These are phyloP conservation scores for Eulemur coronatus DNA, from an alignment of 2,797 vertebrate species.

Conservation along the genomic window DNA sequence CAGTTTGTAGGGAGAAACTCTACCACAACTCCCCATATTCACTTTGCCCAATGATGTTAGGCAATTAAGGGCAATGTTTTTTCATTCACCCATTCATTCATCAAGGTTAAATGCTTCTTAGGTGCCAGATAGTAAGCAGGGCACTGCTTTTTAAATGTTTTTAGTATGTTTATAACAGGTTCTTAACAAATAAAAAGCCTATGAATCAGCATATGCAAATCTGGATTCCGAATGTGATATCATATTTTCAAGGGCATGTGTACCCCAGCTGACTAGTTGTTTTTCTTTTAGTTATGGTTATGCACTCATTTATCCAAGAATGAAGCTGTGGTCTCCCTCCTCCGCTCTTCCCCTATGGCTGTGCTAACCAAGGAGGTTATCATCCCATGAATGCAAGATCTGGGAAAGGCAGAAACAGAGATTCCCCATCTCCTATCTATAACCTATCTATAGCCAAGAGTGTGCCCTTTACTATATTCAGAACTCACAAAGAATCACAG, in stretches of 20 bases:
- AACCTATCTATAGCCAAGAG: neutral
- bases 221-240: neutral
- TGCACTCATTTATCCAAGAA: neutral
- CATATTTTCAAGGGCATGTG: neutral
- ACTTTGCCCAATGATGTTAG: neutral
- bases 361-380: neutral
- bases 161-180: constrained; percentile 19
- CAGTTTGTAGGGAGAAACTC: neutral
- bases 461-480: neutral
- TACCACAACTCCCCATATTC: neutral
- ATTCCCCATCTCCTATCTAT: neutral
- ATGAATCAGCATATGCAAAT: neutral
- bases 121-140: neutral
- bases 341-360: neutral
- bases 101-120: neutral
- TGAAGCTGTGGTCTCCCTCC: neutral
- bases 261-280: neutral
- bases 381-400: neutral
- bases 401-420: neutral
- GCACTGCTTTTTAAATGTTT: neutral
- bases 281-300: neutral
- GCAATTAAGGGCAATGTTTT: neutral
- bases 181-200: constrained; percentile 34
- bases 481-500: neutral
- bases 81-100: neutral